Evolutionary conservation across 1,140 invertebrate genomes (phyloP), one percentile per base, ranked within the genome.

Genomic region (Heliothis virescens): DNA sequence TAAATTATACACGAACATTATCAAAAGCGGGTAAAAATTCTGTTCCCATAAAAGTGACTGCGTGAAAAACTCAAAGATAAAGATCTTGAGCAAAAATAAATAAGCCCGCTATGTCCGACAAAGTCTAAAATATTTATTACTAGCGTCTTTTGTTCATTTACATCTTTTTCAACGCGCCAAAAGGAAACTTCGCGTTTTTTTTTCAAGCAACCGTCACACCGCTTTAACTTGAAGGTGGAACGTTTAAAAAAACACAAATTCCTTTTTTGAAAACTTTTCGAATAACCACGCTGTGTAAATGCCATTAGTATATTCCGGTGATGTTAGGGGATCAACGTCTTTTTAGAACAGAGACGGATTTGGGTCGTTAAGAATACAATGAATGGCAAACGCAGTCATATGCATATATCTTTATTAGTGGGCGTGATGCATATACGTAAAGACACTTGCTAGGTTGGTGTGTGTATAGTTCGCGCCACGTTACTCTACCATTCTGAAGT

Each of bases 191-290:
- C 21, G 55, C 7, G 34, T 26, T 59, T 50, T 69, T 47, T 59
- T 21, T 67, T 71, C 65, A 41, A 73, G 48, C 62, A 67, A 59
- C 16, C 59, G 79, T 72, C 55, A 81, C 65, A 47, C 48, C 12
- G 12, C 48, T 81, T 81, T 76, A 81, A 74, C 60, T 79, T 53
- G 16, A 13, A 71, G 50, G 57, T 48, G 72, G 53, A 82, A 65
- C 75, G 75, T 80, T 78, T 83, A 69, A 80, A 79, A 79, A 82
- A 83, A 76, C 74, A 80, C 71, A 79, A 80, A 78, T 83, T 80
- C 71, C 16, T 72, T 65, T 65, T 73, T 52, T 11, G 34, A 50
- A 76, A 83, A 83, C 67, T 83, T 83, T 83, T 83, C 79, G 79
- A 83, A 80, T 83, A 83, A 80, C 82, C 79, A 52, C 67, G 72